Conservation (phyloP, 2,888 invertebrate genomes). For the Lamproptera curius region DNA sequence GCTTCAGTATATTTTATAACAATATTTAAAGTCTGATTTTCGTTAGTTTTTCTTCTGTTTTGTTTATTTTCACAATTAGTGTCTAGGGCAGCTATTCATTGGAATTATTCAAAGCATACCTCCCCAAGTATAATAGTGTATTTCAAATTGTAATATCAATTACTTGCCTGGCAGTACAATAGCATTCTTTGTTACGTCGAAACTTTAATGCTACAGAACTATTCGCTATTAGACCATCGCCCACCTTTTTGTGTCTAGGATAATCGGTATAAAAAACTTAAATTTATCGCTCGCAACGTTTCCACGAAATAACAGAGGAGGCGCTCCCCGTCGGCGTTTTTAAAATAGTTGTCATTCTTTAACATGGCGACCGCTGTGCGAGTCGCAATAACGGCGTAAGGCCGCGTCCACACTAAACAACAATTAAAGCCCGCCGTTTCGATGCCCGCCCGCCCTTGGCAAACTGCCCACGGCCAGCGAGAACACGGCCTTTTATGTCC, state of each 20-base stretch:
- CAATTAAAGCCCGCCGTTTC: constrained; percentile 15
- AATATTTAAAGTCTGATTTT: too few species aligned
- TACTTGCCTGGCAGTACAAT: too few species aligned
- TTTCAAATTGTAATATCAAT: too few species aligned
- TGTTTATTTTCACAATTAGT: too few species aligned
- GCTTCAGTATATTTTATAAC: too few species aligned
- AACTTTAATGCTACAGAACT: neutral
- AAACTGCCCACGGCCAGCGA: constrained; percentile 17
- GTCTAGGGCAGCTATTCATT: too few species aligned
- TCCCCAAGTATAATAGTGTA: too few species aligned
- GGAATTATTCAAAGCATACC: too few species aligned
- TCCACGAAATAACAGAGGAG: too few species aligned
- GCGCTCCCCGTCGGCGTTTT: too few species aligned
- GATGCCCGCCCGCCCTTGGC: constrained; percentile 11
- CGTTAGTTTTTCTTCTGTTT: too few species aligned
- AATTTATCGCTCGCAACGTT: too few species aligned
- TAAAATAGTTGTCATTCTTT: neutral
- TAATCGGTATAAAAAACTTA: neutral
- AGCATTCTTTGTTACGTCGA: neutral
- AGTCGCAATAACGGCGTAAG: constrained; percentile 12
- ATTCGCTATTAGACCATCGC: neutral
- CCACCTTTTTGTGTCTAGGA: neutral
- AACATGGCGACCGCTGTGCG: neutral
- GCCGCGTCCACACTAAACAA: constrained; percentile 12
- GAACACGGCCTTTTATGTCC: constrained; percentile 20